A percentile compares a stretch with the other conserved stretches of the same genome.
phyloP scores from a whole-genome alignment of 2,113 vertebrate genomes.

The Micronisus gabar region DNA sequence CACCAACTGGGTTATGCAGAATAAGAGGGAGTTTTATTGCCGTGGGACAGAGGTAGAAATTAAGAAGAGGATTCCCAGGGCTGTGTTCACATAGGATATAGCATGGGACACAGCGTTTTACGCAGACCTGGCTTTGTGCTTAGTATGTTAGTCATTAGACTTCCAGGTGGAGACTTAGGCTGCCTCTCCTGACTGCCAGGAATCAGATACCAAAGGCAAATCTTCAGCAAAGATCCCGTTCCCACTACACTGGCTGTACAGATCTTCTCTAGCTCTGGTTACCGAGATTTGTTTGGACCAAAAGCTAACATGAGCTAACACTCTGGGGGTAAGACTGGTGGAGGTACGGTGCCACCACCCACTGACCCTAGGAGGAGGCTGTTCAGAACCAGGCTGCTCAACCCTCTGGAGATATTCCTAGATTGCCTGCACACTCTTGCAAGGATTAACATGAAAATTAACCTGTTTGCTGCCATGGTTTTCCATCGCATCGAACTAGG shows the following conservation, averaged over 20 bases:
- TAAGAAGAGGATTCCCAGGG: background rate
- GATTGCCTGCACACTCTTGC: accelerated
- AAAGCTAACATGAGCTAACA: background rate
- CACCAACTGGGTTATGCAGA: accelerated
- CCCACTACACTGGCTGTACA: background rate
- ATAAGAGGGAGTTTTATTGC: background rate
- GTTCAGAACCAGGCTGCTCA: background rate
- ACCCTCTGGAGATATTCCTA: background rate
- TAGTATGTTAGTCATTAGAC: background rate
- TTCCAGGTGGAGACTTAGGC: background rate
- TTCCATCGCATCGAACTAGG: background rate
- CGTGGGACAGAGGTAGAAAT: background rate
- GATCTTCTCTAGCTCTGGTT: background rate
- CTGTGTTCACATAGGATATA: background rate
- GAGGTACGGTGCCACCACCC: background rate
- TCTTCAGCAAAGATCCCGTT: background rate
- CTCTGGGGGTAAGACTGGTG: background rate
- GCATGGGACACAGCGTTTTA: background rate
- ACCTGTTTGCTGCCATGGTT: background rate
- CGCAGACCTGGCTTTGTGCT: background rate
- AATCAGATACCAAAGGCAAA: background rate
- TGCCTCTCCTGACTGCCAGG: background rate
- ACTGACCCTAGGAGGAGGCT: background rate
- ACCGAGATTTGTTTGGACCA: background rate
- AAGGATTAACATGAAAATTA: background rate